These are phyloP conservation scores for Ceyx erithaca DNA, from an alignment of 2,797 vertebrate genomes.

Conservation along the genomic window DNA sequence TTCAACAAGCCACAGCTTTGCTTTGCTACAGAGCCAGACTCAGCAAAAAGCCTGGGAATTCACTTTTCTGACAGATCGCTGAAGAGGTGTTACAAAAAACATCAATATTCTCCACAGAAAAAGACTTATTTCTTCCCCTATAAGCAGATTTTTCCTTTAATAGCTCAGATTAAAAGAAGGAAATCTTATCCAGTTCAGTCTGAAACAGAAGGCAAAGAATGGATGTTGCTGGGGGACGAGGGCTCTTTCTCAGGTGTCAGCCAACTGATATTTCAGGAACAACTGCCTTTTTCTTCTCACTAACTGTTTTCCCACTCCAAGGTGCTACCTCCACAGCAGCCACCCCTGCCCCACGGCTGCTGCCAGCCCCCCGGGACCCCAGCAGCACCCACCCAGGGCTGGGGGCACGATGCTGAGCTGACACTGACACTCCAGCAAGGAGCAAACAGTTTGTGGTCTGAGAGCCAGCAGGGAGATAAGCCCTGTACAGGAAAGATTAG, in stretches of 20 bases:
- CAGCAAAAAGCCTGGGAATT: not conserved
- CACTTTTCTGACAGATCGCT: not conserved
- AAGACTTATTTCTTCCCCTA: not conserved
- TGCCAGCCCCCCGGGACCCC: rapidly evolving
- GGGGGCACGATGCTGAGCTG: not conserved
- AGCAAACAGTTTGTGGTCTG: not conserved
- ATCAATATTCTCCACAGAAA: not conserved
- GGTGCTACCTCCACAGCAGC: not conserved
- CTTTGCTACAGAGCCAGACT: not conserved
- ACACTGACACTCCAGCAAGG: too few relatives aligned
- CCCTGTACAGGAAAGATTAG: not conserved
- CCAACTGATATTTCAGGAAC: not conserved
- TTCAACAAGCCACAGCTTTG: not conserved
- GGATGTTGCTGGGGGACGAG: not conserved
- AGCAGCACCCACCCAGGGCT: not conserved
- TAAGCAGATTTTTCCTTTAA: not conserved
- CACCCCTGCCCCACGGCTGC: rapidly evolving
- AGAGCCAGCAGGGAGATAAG: not conserved
- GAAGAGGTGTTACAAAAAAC: not conserved
- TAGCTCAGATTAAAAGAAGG: not conserved
- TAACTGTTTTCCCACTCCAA: rapidly evolving
- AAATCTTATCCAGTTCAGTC: not conserved
- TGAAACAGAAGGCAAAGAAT: not conserved
- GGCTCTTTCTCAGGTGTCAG: not conserved
- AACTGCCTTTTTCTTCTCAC: not conserved